A percentile compares a stretch with the other conserved stretches of the same genome.
These are phyloP conservation scores for Pagrus major DNA, from an alignment of 2,113 vertebrate species.

Conservation along the genomic window DNA sequence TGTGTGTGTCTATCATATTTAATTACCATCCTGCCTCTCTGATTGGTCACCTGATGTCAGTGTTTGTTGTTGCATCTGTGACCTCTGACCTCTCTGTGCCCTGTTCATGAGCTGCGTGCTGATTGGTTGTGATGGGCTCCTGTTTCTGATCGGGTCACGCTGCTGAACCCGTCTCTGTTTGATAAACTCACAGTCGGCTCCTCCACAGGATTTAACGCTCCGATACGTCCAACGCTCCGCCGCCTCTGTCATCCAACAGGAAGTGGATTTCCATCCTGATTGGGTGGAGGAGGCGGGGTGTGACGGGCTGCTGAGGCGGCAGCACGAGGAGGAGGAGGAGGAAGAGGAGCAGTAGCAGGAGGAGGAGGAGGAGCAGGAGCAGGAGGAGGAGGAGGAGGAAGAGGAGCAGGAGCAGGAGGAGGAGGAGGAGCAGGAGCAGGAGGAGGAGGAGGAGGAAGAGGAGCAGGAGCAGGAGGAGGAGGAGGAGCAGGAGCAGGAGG, in stretches of 20 bases:
- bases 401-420: background rate
- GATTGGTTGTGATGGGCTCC: slow-evolving; percentile 33
- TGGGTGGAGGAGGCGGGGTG: background rate
- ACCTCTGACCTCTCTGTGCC: slow-evolving; percentile 15
- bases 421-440: background rate
- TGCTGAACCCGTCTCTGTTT: slow-evolving; percentile 17
- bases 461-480: background rate
- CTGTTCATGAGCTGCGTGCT: background rate
- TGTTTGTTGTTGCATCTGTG: background rate
- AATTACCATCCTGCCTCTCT: background rate
- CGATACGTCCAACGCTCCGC: background rate
- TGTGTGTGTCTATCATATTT: too few relatives aligned
- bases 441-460: background rate
- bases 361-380: background rate
- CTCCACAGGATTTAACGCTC: slow-evolving; percentile 42
- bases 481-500: background rate
- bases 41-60: background rate
- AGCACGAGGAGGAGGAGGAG: background rate
- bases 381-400: background rate
- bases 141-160: slow-evolving; percentile 27
- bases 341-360: background rate
- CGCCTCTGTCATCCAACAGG: slow-evolving; percentile 34
- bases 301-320: background rate
- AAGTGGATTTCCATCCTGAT: slow-evolving; percentile 53
- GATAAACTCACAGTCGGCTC: slow-evolving; percentile 37